phyloP scores from a whole-genome alignment of 2,888 invertebrate genomes.

The Graphium colonna region DNA sequence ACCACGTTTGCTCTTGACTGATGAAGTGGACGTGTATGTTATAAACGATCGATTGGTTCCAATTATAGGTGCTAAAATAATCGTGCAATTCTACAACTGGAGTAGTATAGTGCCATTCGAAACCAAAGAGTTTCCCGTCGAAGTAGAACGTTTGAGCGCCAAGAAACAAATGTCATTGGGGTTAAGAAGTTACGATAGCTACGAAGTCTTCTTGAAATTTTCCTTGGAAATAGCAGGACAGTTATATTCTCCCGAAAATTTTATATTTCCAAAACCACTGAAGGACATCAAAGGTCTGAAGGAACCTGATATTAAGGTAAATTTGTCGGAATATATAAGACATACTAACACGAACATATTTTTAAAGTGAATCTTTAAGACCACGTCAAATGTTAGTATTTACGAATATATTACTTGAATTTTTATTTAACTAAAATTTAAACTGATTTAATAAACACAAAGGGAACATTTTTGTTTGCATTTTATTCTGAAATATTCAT shows the following conservation, averaged over 20 bases:
- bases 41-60: conserved; percentile 82
- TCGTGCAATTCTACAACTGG: conserved; percentile 82
- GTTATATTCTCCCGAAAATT: conserved; percentile 81
- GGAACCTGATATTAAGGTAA: conserved; percentile 79
- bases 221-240: conserved; percentile 70
- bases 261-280: conserved; percentile 82
- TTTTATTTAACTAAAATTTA: no score
- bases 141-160: conserved; percentile 44
- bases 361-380: no score
- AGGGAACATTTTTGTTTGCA: no score
- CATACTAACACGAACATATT: no score
- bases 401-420: no score
- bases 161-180: conserved; percentile 48
- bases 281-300: conserved; percentile 74
- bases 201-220: conserved; percentile 64
- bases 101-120: conserved; percentile 61
- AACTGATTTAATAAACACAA: no score
- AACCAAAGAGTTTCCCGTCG: conserved; percentile 42
- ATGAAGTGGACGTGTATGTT: conserved; percentile 80
- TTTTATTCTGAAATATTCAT: no score
- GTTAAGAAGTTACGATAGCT: conserved; percentile 43
- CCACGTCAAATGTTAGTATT: no score
- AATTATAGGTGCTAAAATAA: conserved; percentile 65
- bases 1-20: conserved; percentile 70
- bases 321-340: no score